phyloP scores from a whole-genome alignment of 2,113 vertebrate genomes.

The Smithornis capensis region DNA sequence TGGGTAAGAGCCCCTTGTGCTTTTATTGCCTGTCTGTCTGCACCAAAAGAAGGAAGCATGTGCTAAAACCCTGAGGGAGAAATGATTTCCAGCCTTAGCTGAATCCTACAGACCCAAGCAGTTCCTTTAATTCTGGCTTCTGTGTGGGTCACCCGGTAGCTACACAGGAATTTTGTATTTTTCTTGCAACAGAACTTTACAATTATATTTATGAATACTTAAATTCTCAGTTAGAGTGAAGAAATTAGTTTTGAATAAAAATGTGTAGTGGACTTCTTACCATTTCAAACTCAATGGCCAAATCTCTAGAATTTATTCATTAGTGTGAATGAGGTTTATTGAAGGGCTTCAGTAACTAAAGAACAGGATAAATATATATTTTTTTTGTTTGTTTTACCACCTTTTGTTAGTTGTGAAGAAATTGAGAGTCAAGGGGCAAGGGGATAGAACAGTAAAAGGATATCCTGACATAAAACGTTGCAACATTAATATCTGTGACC shows the following conservation, averaged over 20 bases:
- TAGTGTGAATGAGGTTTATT: neutral
- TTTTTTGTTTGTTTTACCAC: neutral
- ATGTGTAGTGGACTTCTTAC: fast-evolving
- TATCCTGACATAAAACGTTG: neutral
- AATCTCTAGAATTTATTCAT: neutral
- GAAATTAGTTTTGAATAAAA: neutral
- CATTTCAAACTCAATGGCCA: neutral
- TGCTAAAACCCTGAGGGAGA: neutral
- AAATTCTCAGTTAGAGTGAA: neutral
- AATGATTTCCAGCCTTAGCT: neutral
- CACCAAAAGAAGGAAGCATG: neutral
- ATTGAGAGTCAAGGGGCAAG: neutral
- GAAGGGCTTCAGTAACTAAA: neutral
- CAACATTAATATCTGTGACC: neutral
- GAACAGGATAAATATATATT: neutral
- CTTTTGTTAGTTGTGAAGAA: neutral
- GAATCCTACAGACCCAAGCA: neutral
- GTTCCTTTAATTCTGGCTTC: neutral
- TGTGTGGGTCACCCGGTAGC: neutral
- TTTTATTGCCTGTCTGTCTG: neutral
- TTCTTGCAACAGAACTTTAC: neutral
- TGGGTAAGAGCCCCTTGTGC: neutral
- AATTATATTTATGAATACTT: neutral
- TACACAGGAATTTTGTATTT: neutral
- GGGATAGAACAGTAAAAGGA: neutral